A percentile compares a stretch with the other conserved stretches of the same genome.
phyloP scores from a whole-genome alignment of 2,113 vertebrate species.

The Progne subis region DNA sequence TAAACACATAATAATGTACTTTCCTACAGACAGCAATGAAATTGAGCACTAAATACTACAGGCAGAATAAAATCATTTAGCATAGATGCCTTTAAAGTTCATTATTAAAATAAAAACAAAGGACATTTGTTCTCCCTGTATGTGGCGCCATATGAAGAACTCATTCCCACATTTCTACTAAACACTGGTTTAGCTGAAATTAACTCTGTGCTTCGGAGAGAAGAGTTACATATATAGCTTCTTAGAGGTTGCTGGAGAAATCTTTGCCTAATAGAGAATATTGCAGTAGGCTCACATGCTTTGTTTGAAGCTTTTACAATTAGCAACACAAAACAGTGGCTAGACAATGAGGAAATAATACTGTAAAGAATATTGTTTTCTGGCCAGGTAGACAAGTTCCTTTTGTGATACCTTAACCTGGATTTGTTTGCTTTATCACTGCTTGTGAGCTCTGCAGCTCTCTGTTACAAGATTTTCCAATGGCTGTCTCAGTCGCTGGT shows the following conservation, averaged over 20 bases:
- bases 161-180: not conserved
- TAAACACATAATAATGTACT: not conserved
- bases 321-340: not conserved
- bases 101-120: not conserved
- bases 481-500: not conserved
- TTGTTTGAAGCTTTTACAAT: not conserved
- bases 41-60: not conserved
- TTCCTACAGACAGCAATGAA: not conserved
- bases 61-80: not conserved
- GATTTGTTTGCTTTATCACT: slow-evolving; percentile 8
- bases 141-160: not conserved
- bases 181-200: not conserved
- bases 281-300: not conserved
- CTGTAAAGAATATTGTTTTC: not conserved
- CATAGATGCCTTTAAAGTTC: not conserved
- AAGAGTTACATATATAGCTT: not conserved
- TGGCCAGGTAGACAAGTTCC: not conserved
- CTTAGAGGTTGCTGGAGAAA: not conserved
- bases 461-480: not conserved
- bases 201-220: not conserved
- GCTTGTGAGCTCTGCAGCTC: not conserved
- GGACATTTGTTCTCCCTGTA: not conserved
- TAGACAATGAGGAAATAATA: slow-evolving; percentile 1
- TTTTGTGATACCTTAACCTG: not conserved
- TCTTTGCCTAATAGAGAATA: not conserved